Conservation (phyloP, 2,113 vertebrate genomes). For the Salvelinus namaycush region DNA sequence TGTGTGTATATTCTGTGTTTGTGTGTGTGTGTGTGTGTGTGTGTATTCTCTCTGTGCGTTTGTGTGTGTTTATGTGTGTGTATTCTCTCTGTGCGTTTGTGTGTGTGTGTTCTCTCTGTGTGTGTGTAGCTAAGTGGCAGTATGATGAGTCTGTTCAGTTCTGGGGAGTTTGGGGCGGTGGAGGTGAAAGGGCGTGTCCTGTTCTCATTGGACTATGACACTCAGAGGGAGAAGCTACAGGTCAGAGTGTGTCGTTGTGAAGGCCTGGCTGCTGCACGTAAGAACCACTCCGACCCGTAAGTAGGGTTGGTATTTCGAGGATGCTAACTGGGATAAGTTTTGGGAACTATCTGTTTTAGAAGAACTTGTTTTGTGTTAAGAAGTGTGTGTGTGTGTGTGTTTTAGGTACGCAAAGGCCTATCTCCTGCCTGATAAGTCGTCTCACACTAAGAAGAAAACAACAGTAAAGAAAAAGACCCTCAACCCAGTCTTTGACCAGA, state of each 20-base stretch:
- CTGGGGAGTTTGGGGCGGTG: slow-evolving; percentile 80
- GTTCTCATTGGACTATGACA: slow-evolving; percentile 83
- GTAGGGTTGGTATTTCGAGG: slow-evolving; percentile 48
- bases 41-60: no score
- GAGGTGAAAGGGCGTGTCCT: slow-evolving; percentile 85
- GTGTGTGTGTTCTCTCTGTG: slow-evolving; percentile 5
- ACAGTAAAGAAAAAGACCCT: slow-evolving; percentile 86
- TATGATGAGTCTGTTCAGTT: slow-evolving; percentile 89
- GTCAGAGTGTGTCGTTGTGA: slow-evolving; percentile 85
- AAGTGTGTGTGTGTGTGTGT: slow-evolving; percentile 16
- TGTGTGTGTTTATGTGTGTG: no score
- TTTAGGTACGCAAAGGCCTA: slow-evolving; percentile 93
- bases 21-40: no score
- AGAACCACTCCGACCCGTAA: slow-evolving; percentile 89
- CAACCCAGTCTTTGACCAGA: slow-evolving; percentile 91
- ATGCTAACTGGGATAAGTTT: background rate
- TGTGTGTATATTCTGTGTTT: no score
- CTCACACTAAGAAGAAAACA: slow-evolving; percentile 91
- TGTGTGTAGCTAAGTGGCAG: slow-evolving; percentile 84
- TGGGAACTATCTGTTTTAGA: no score
- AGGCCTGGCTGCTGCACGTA: slow-evolving; percentile 83
- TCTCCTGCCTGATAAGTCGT: slow-evolving; percentile 90
- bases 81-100: no score
- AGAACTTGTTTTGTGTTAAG: no score
- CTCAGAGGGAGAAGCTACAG: slow-evolving; percentile 76